Conservation (phyloP, 2,888 invertebrate species). For the Diaprepes abbreviatus region DNA sequence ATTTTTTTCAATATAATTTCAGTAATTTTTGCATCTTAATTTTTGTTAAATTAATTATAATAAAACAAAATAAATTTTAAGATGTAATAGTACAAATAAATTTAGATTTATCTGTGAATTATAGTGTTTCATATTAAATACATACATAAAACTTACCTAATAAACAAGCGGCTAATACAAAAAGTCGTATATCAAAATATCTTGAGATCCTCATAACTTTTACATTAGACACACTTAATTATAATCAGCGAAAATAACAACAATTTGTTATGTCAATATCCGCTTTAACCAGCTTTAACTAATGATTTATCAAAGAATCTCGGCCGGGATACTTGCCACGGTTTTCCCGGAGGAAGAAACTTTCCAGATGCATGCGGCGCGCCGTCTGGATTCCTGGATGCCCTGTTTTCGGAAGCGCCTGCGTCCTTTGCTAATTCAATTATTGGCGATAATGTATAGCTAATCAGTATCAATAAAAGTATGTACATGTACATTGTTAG, state of each 20-base stretch:
- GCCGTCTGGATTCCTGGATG: conserved; percentile 44
- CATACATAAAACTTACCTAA: conserved; percentile 39
- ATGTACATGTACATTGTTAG: conserved; percentile 6
- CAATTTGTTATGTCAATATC: not conserved
- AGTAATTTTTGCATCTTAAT: too few species aligned
- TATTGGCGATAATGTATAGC: conserved; percentile 35
- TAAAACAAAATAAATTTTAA: too few species aligned
- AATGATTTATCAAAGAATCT: conserved; percentile 7
- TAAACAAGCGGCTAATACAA: conserved; percentile 33
- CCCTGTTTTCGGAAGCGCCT: conserved; percentile 37
- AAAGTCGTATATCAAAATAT: not conserved
- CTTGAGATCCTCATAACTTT: conserved; percentile 11
- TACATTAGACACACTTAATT: conserved; percentile 14
- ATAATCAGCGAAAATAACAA: not conserved
- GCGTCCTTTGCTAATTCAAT: conserved; percentile 46
- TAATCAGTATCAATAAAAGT: conserved; percentile 20
- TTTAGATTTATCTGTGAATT: too few species aligned
- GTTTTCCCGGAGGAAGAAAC: conserved; percentile 37
- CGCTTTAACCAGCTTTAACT: not conserved
- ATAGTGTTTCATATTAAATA: too few species aligned
- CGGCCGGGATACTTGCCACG: conserved; percentile 35
- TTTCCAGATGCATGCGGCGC: conserved; percentile 41
- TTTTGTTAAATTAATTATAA: too few species aligned
- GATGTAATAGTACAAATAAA: too few species aligned
- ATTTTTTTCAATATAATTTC: too few species aligned